Evolutionary conservation across 1,140 invertebrate species (phyloP).

Genomic region (Lordiphosa stackelbergi): DNA sequence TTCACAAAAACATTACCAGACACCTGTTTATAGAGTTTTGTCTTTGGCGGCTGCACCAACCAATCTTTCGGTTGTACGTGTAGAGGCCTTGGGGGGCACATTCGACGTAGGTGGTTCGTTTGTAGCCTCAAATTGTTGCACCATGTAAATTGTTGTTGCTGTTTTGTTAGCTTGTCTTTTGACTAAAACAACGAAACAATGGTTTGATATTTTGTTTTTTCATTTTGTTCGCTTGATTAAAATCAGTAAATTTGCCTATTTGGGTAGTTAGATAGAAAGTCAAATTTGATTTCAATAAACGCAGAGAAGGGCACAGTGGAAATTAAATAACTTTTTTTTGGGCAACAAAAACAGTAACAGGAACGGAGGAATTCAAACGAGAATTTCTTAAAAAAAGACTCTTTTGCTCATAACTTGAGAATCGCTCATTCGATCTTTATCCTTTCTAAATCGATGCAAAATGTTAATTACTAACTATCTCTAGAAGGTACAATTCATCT

Average conservation of each 20-base stretch:
- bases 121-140: constrained; percentile 64
- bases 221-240: constrained; percentile 41
- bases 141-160: constrained; percentile 39
- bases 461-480: too few species aligned
- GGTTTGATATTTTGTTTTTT: constrained; percentile 24
- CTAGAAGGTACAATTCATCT: too few species aligned
- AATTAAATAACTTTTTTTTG: not conserved
- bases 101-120: constrained; percentile 53
- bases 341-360: too few species aligned
- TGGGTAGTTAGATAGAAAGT: constrained; percentile 52
- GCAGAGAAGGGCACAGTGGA: not conserved
- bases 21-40: constrained; percentile 8
- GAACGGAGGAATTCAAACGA: too few species aligned
- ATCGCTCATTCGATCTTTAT: too few species aligned
- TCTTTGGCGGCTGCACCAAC: constrained; percentile 25
- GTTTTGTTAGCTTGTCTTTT: constrained; percentile 49
- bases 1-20: not conserved
- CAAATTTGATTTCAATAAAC: constrained; percentile 46
- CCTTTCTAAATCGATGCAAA: too few species aligned
- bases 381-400: too few species aligned
- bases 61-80: too few species aligned
- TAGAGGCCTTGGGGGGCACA: not conserved
- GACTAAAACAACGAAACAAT: constrained; percentile 52
- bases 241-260: constrained; percentile 68
- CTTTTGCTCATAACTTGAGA: too few species aligned